A percentile compares a stretch with the other conserved stretches of the same genome.
phyloP scores from a whole-genome alignment of 2,888 invertebrate genomes.

The Adelognathus sp. region DNA sequence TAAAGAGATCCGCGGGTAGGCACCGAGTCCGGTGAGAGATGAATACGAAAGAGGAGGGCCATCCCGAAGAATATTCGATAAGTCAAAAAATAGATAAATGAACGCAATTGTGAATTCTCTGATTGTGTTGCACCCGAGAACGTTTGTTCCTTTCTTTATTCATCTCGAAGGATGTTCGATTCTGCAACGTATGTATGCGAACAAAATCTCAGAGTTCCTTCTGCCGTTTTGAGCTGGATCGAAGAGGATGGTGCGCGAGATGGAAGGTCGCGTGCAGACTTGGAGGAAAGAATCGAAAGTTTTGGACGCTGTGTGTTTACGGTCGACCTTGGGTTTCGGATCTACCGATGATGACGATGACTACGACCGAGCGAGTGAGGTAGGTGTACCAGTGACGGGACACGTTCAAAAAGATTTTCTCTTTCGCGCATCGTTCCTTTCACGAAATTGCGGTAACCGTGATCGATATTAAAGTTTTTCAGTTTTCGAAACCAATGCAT shows the following conservation, averaged over 20 bases:
- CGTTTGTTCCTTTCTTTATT: not conserved
- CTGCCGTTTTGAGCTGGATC: not conserved
- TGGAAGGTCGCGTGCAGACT: slow-evolving; percentile 44
- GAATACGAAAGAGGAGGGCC: not conserved
- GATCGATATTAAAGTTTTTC: no score
- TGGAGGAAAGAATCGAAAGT: slow-evolving; percentile 53
- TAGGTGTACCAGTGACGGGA: no score
- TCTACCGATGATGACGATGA: slow-evolving; percentile 18
- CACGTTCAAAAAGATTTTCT: no score
- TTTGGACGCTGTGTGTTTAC: slow-evolving; percentile 33
- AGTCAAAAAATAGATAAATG: not conserved
- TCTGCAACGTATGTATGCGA: not conserved
- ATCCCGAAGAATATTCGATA: not conserved
- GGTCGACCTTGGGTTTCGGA: slow-evolving; percentile 51
- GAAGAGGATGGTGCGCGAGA: slow-evolving; percentile 28
- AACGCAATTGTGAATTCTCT: not conserved
- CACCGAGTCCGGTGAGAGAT: not conserved
- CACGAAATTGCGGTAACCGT: no score
- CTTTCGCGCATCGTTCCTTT: no score
- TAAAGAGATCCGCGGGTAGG: slow-evolving; percentile 3
- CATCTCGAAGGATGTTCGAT: not conserved
- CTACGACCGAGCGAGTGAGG: not conserved
- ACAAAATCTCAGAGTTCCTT: not conserved
- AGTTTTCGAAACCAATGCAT: no score
- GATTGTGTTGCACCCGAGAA: not conserved